These are phyloP conservation scores for Semicossyphus pulcher DNA, from an alignment of 2,113 vertebrate species.

Conservation along the genomic window DNA sequence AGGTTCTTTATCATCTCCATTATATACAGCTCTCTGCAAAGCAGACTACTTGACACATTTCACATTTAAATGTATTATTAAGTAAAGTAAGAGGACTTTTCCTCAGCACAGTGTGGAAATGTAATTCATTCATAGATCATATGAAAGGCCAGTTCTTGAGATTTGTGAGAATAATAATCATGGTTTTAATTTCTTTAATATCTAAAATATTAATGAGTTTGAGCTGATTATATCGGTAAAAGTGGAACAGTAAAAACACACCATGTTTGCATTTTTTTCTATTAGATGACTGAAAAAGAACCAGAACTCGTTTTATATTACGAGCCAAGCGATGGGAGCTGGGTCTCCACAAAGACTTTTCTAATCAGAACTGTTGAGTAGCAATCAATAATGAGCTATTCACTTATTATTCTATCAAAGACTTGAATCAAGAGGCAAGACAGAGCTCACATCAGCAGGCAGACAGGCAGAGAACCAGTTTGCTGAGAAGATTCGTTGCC, in stretches of 20 bases:
- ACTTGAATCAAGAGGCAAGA: conserved; percentile 10
- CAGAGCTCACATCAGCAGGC: background rate
- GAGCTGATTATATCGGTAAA: conserved; percentile 17
- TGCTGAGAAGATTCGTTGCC: background rate
- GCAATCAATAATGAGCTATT: conserved; percentile 13
- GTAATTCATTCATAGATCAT: conserved; percentile 17
- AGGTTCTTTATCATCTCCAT: conserved; percentile 42
- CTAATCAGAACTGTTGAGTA: conserved; percentile 7
- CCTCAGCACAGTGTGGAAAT: background rate
- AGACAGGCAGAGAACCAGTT: background rate
- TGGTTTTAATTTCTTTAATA: conserved; percentile 11
- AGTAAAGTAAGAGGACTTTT: conserved; percentile 32
- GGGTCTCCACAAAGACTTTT: background rate
- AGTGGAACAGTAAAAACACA: background rate
- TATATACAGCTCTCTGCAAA: conserved; percentile 22
- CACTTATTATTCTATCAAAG: conserved; percentile 20
- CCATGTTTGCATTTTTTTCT: conserved; percentile 9
- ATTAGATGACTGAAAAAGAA: conserved; percentile 7
- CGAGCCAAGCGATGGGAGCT: background rate
- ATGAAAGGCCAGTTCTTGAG: background rate
- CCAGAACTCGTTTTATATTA: conserved; percentile 4
- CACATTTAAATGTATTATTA: conserved; percentile 18
- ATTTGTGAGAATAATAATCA: conserved; percentile 25
- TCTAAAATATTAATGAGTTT: conserved; percentile 42
- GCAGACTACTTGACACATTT: conserved; percentile 18